phyloP scores from a whole-genome alignment of 2,888 invertebrate genomes.

The Pharmacophagus antenor region DNA sequence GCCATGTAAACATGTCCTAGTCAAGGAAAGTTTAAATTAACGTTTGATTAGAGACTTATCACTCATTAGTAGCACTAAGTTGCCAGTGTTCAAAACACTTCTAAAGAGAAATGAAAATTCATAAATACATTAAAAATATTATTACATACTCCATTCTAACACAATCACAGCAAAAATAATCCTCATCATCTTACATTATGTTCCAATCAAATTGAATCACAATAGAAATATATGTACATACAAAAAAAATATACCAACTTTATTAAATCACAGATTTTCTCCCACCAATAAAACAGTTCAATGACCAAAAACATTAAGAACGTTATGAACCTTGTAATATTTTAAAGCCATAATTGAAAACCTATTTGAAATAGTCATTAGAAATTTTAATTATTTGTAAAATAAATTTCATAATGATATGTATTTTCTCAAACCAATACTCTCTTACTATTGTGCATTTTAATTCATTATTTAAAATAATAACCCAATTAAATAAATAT shows the following conservation, averaged over 20 bases:
- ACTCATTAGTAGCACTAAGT: slow-evolving; percentile 14
- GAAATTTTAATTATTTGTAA: background rate
- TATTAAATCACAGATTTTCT: slow-evolving; percentile 30
- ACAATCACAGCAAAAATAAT: slow-evolving; percentile 27
- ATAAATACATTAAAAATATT: slow-evolving; percentile 19
- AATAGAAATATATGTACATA: slow-evolving; percentile 18
- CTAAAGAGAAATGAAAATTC: slow-evolving; percentile 6
- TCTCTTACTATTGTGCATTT: background rate
- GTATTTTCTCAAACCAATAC: slow-evolving; percentile 3
- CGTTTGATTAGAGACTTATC: slow-evolving; percentile 24
- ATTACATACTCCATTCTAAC: slow-evolving; percentile 15
- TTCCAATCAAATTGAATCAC: slow-evolving; percentile 27
- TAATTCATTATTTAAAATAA: background rate
- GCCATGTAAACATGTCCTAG: too few species aligned
- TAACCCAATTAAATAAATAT: background rate
- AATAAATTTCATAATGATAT: slow-evolving; percentile 14
- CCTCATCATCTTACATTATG: slow-evolving; percentile 6
- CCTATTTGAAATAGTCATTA: background rate
- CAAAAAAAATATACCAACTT: slow-evolving; percentile 21
- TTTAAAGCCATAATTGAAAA: slow-evolving; percentile 14
- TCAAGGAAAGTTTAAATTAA: background rate
- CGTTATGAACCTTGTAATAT: slow-evolving; percentile 14
- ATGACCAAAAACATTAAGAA: slow-evolving; percentile 9
- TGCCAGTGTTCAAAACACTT: slow-evolving; percentile 24
- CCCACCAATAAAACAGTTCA: slow-evolving; percentile 18